phyloP scores from a whole-genome alignment of 2,797 vertebrate species.

The Eulemur albifrons region DNA sequence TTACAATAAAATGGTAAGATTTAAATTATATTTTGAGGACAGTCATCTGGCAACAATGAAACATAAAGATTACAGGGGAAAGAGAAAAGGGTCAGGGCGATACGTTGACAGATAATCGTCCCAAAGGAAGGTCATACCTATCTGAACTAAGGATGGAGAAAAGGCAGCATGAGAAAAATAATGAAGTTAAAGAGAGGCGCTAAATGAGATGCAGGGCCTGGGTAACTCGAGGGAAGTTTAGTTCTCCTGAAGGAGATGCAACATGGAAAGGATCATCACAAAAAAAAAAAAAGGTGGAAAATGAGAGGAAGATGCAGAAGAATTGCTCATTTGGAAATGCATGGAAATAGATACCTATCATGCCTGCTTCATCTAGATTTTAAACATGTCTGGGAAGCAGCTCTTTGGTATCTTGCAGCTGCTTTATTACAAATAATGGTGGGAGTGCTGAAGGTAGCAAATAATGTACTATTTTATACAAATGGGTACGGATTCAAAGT shows the following conservation, averaged over 20 bases:
- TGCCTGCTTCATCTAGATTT: not conserved
- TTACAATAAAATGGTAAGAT: not conserved
- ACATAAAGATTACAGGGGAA: not conserved
- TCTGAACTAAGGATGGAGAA: not conserved
- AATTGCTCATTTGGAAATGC: not conserved
- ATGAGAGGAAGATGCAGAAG: not conserved
- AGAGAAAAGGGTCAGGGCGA: not conserved
- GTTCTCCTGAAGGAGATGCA: not conserved
- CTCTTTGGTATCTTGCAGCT: not conserved
- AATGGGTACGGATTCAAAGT: not conserved
- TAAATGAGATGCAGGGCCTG: not conserved
- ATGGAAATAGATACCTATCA: rapidly evolving
- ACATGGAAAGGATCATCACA: not conserved
- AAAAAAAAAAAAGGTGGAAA: not conserved
- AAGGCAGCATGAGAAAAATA: not conserved
- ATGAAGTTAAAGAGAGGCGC: too few relatives aligned
- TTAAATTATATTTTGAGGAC: not conserved
- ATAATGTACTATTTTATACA: not conserved
- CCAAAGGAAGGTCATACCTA: not conserved
- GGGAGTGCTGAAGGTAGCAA: not conserved
- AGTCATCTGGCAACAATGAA: not conserved
- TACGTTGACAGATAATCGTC: not conserved
- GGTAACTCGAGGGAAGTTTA: not conserved
- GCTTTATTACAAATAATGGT: not conserved
- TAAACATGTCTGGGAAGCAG: not conserved